Evolutionary conservation across 2,113 vertebrate genomes (phyloP).

Genomic region (Labrus mixtus): DNA sequence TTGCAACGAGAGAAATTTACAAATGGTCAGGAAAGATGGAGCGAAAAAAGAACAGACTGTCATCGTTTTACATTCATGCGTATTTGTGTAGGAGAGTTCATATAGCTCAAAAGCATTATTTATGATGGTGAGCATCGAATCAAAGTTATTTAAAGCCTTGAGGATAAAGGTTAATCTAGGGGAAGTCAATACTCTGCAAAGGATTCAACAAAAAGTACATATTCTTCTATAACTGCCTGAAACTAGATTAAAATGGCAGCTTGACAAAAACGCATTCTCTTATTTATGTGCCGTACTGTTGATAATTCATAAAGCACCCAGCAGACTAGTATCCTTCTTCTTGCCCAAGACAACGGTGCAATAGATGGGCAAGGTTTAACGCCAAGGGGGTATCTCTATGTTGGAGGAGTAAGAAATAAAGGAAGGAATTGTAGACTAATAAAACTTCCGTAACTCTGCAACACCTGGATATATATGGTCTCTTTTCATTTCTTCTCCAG

Average conservation of each 20-base stretch:
- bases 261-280: slow-evolving; percentile 54
- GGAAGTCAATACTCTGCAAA: slow-evolving; percentile 27
- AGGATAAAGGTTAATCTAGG: slow-evolving; percentile 69
- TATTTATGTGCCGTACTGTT: slow-evolving; percentile 47
- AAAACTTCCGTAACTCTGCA: slow-evolving; percentile 67
- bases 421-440: slow-evolving; percentile 69
- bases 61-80: slow-evolving; percentile 13
- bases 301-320: slow-evolving; percentile 69
- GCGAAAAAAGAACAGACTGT: background rate
- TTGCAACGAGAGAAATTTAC: background rate
- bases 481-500: slow-evolving; percentile 76
- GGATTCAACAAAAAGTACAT: slow-evolving; percentile 35
- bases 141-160: slow-evolving; percentile 58
- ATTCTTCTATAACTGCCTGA: slow-evolving; percentile 57
- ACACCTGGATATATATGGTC: slow-evolving; percentile 80
- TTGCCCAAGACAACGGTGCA: slow-evolving; percentile 54
- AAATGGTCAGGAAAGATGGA: background rate
- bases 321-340: slow-evolving; percentile 38
- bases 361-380: slow-evolving; percentile 54
- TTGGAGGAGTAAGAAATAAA: slow-evolving; percentile 48
- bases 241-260: slow-evolving; percentile 51
- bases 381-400: slow-evolving; percentile 36
- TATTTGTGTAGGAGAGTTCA: slow-evolving; percentile 14
- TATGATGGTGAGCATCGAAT: slow-evolving; percentile 50
- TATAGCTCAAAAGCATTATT: slow-evolving; percentile 52